Conservation (phyloP, 92 coral and sea anemone genomes). For the Zoanthus sociatus region DNA sequence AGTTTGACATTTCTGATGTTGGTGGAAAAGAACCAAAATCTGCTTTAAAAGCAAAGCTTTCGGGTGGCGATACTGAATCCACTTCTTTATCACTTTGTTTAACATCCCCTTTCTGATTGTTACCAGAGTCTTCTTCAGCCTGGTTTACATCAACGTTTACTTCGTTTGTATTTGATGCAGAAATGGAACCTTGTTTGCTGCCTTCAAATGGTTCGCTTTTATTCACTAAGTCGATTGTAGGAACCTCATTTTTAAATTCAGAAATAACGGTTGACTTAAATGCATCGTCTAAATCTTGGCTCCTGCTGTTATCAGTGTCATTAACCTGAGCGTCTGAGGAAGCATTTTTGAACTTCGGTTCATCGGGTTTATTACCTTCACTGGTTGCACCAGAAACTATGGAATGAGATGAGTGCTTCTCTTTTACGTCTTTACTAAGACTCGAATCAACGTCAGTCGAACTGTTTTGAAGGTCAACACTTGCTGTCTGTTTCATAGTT, state of each 20-base stretch:
- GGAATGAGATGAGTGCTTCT: neutral
- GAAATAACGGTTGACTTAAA: neutral
- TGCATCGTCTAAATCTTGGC: conserved; percentile 4
- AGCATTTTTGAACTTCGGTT: neutral
- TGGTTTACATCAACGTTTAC: neutral
- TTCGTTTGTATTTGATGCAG: neutral
- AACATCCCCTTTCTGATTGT: neutral
- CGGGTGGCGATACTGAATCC: neutral
- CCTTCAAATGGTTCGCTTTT: conserved; percentile 1
- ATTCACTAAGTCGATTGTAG: neutral
- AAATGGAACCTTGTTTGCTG: neutral
- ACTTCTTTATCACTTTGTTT: neutral
- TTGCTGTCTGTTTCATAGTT: neutral
- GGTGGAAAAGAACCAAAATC: conserved; percentile 1
- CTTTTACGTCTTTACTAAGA: neutral
- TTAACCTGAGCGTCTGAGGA: neutral
- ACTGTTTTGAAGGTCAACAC: neutral
- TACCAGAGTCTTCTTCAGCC: neutral
- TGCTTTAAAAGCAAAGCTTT: conserved; percentile 5
- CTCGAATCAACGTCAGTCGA: neutral
- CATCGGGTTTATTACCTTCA: neutral
- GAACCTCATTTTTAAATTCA: too few species aligned
- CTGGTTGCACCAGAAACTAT: neutral
- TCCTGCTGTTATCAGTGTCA: neutral
- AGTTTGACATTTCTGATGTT: neutral